Evolutionary conservation across 2,113 vertebrate species (phyloP), one percentile per base, ranked within the genome.

Genomic region (Thinocorus orbignyianus): DNA sequence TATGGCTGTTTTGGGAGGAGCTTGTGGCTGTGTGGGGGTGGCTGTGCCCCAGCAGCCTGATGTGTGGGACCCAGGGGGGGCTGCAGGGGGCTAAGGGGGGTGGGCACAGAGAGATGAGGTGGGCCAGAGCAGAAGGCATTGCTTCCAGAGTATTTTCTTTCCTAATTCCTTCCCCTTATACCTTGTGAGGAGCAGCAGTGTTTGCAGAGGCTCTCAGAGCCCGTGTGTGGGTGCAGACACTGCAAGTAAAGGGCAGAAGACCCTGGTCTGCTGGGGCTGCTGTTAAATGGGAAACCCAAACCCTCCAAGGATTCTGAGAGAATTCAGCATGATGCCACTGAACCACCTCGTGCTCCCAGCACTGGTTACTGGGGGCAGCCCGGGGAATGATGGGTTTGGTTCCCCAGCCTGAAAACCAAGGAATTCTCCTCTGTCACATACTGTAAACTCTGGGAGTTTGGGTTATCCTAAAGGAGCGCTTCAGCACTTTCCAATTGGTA

Each of bases 351-450:
- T 35, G 69, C 48, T 46, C 35, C 39, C 60, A 11, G 83, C 3
- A 13, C 74, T 39, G 41, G 18, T 26, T 6, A 2, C 68, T 69
- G 88, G 30, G n/a, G 11, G 8, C 79, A 28, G 55, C 33, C 41
- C 8, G 2, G 60, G 49, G 30, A 24, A 6, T 35, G 44, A 9
- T 33, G 0, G 1, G 15, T 6, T 11, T 10, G 39, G 6, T 10
- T 57, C 14, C 22, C 13, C 11, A 0, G 69, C 3, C 14, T 11
- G 4, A 44, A 61, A 35, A 2, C 0, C 25, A 3, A 9, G 44
- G 35, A 11, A 2, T 39, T 23, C 3, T 10, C 31, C 28, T 52
- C 42, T 26, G 30, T n/a, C 58, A 46, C 2, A 0, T 6, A 0
- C 1, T 6, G 35, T 8, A 5, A 5, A 8, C 3, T 5, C 16